Evolutionary conservation across 2,113 vertebrate species (phyloP).

Genomic region (Galbula dea): DNA sequence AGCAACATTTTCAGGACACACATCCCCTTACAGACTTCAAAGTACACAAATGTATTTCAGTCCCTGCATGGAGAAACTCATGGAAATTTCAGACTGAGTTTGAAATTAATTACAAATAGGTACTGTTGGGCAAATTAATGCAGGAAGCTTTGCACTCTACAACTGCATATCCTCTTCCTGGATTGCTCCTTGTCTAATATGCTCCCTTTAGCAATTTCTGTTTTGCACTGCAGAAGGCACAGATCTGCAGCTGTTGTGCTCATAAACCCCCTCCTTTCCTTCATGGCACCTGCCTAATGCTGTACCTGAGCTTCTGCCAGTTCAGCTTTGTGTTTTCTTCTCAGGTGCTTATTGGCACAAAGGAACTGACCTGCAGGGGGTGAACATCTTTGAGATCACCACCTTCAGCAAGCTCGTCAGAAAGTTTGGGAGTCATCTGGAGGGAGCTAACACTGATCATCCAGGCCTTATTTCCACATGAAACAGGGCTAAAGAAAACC

Average conservation of each 20-base stretch:
- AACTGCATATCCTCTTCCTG: neutral
- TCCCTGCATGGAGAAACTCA: neutral
- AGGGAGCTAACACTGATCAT: neutral
- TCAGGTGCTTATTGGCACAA: neutral
- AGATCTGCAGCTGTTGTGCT: neutral
- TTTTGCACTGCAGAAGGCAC: neutral
- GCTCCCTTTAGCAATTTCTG: neutral
- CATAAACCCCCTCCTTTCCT: neutral
- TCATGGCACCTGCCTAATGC: accelerated
- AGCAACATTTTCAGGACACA: neutral
- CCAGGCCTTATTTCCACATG: neutral
- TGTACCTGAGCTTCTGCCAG: neutral
- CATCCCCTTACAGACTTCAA: neutral
- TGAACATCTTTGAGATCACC: neutral
- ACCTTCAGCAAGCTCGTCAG: neutral
- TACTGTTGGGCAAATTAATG: neutral
- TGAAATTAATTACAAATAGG: neutral
- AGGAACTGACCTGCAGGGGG: neutral
- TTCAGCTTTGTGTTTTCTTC: neutral
- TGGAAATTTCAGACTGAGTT: neutral
- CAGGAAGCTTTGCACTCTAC: neutral
- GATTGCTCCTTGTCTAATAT: neutral
- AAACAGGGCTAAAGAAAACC: neutral
- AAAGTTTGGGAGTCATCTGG: neutral
- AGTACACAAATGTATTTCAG: accelerated